These are phyloP conservation scores for Cryptocephalus primarius DNA, from an alignment of 2,888 invertebrate species.

Conservation along the genomic window DNA sequence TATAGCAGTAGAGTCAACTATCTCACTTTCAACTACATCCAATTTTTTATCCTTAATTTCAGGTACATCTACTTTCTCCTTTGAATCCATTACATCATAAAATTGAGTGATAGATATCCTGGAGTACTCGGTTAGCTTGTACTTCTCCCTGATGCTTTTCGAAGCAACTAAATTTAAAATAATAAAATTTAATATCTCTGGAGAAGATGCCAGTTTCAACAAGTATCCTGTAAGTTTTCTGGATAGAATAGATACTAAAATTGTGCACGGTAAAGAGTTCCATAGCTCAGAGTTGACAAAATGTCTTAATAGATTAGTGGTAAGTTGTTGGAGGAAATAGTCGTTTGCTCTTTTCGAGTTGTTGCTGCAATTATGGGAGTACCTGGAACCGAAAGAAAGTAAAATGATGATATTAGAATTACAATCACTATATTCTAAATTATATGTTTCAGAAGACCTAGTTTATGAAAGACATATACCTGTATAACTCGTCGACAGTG, in stretches of 20 bases:
- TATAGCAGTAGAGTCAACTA: no score
- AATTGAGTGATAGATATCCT: constrained; percentile 14
- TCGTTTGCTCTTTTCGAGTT: constrained; percentile 39
- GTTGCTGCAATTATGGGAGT: constrained; percentile 34
- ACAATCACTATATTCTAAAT: no score
- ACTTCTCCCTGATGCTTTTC: constrained; percentile 13
- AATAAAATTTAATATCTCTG: constrained; percentile 39
- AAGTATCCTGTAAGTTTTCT: constrained; percentile 45
- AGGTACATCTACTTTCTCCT: neutral
- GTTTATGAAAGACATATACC: constrained; percentile 21
- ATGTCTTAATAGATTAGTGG: constrained; percentile 47
- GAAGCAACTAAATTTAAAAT: constrained; percentile 20
- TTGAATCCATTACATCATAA: constrained; percentile 13
- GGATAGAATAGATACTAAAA: constrained; percentile 49
- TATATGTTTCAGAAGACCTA: no score
- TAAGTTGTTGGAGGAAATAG: constrained; percentile 47
- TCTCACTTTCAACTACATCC: neutral
- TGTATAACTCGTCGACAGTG: constrained; percentile 42
- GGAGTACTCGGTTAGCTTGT: constrained; percentile 22
- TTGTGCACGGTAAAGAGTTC: constrained; percentile 54
- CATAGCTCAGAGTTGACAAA: constrained; percentile 56
- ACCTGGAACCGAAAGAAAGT: constrained; percentile 18
- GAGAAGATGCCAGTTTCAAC: constrained; percentile 40
- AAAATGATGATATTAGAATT: no score
- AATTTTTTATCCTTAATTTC: neutral